Conservation (phyloP, 2,797 vertebrate genomes). For the Enteromius radiatus region DNA sequence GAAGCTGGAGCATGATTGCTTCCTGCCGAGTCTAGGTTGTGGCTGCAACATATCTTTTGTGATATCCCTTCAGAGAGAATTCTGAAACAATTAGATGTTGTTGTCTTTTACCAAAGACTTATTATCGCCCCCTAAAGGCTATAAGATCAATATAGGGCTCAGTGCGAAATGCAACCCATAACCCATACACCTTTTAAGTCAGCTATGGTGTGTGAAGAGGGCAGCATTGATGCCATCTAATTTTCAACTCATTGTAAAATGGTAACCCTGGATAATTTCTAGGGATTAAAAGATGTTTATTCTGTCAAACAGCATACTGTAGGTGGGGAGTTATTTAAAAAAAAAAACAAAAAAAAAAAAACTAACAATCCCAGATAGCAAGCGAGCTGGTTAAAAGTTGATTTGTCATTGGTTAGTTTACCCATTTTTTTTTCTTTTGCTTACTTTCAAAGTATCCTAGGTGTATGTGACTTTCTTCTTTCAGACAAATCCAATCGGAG, state of each 20-base stretch:
- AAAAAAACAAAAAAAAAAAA: background rate
- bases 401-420: too few relatives aligned
- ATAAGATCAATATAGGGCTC: slow-evolving; percentile 39
- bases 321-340: background rate
- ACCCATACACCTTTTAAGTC: slow-evolving; percentile 54
- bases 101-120: slow-evolving; percentile 15
- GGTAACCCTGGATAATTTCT: slow-evolving; percentile 59
- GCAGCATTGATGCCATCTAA: slow-evolving; percentile 62
- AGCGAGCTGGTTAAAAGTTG: too few relatives aligned
- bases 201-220: slow-evolving; percentile 64
- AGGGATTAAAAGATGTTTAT: slow-evolving; percentile 66
- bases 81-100: slow-evolving; percentile 10
- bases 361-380: background rate
- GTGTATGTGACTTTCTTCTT: too few relatives aligned
- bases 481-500: too few relatives aligned
- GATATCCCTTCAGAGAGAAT: background rate
- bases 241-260: slow-evolving; percentile 56
- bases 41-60: background rate
- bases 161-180: slow-evolving; percentile 55
- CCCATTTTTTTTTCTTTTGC: too few relatives aligned
- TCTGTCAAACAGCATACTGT: slow-evolving; percentile 26
- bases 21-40: background rate
- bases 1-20: too few relatives aligned
- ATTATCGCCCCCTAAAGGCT: slow-evolving; percentile 24
- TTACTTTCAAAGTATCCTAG: too few relatives aligned